Percentiles rank a stretch among this genome's conserved stretches.
Conservation (phyloP, 1,140 invertebrate species). For the Samia ricini region DNA sequence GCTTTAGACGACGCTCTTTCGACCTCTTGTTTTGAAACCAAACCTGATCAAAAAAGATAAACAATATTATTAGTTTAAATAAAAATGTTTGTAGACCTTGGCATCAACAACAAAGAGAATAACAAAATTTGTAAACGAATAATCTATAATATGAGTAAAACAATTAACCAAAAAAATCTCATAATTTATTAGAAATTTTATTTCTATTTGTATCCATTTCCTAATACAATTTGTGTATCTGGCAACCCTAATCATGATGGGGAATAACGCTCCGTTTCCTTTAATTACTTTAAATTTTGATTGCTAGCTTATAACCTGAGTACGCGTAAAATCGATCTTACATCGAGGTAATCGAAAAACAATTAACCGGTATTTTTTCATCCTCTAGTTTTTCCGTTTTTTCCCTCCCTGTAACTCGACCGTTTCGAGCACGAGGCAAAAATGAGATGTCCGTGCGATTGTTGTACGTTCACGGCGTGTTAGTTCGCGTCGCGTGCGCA, state of each 20-base stretch:
- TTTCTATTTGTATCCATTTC: conserved; percentile 8
- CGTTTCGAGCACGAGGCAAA: conserved; percentile 11
- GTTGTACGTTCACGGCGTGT: conserved; percentile 41
- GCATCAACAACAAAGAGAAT: no score
- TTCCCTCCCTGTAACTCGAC: conserved; percentile 8
- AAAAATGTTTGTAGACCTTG: no score
- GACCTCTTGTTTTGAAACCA: conserved; percentile 99
- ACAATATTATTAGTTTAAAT: no score
- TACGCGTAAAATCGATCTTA: conserved; percentile 3
- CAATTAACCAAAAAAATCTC: no score
- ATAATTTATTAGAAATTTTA: no score
- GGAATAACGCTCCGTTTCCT: not conserved
- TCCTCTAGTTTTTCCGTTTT: conserved; percentile 7
- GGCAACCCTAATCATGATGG: not conserved
- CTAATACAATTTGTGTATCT: not conserved
- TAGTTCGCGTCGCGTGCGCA: conserved; percentile 52
- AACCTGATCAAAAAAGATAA: conserved; percentile 88
- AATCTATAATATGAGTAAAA: no score
- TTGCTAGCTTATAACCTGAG: not conserved
- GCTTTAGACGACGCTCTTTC: conserved; percentile 96
- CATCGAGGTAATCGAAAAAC: conserved; percentile 5
- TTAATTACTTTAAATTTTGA: not conserved
- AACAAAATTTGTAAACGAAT: no score
- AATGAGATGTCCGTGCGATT: conserved; percentile 10
- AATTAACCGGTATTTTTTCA: conserved; percentile 14